A percentile compares a stretch with the other conserved stretches of the same genome.
Conservation (phyloP, 1,140 invertebrate genomes). For the Drosophila sucinea region DNA sequence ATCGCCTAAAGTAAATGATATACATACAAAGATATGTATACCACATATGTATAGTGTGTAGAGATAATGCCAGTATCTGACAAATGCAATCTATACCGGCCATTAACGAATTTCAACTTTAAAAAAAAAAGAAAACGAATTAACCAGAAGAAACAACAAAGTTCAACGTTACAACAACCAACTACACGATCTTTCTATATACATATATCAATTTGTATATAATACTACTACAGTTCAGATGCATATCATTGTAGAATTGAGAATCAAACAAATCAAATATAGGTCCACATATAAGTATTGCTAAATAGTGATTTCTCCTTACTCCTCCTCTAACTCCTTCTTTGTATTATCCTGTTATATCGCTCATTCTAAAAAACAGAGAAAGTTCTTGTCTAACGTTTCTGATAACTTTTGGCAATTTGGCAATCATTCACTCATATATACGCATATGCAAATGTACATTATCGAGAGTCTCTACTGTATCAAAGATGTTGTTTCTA, state of each 20-base stretch:
- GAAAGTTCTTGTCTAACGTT: background rate
- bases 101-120: conserved; percentile 70
- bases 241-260: conserved; percentile 46
- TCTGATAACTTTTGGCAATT: background rate
- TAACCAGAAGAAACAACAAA: conserved; percentile 18
- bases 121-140: background rate
- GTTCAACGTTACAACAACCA: conserved; percentile 23
- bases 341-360: background rate
- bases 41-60: conserved; percentile 4
- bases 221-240: conserved; percentile 38
- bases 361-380: background rate
- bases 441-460: background rate
- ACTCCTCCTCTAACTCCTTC: background rate
- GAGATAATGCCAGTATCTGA: conserved; percentile 29
- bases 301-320: background rate
- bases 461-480: conserved; percentile 21
- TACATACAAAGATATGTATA: conserved; percentile 6
- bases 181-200: conserved; percentile 25
- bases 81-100: conserved; percentile 62
- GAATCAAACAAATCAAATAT: conserved; percentile 4
- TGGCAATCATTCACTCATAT: background rate
- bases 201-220: conserved; percentile 35
- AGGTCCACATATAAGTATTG: background rate
- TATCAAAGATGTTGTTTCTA: conserved; percentile 38
- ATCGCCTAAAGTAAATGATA: conserved; percentile 64